Percentiles rank a stretch among this genome's conserved stretches.
phyloP scores from a whole-genome alignment of 2,113 vertebrate species.

The Felis chaus region DNA sequence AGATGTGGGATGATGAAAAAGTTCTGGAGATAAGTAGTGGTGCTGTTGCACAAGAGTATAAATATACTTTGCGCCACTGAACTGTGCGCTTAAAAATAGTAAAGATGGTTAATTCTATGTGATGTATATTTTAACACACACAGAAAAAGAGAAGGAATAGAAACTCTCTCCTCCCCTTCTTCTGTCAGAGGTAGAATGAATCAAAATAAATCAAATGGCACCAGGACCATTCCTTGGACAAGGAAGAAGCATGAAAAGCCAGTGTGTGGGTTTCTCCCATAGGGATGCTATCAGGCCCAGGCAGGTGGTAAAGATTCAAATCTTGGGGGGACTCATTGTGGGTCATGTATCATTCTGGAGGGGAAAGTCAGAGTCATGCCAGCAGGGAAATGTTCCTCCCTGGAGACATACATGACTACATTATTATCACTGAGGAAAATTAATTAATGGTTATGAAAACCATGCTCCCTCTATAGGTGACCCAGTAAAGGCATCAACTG shows the following conservation, averaged over 20 bases:
- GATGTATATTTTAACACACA: background rate
- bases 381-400: background rate
- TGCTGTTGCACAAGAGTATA: too few species aligned
- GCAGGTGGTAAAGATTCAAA: background rate
- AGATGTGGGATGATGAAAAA: background rate
- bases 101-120: background rate
- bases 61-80: background rate
- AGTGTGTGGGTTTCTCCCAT: background rate
- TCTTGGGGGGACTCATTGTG: background rate
- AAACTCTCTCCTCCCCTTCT: background rate
- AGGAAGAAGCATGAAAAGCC: background rate
- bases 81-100: background rate
- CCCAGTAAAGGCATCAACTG: background rate
- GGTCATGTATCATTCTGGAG: background rate
- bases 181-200: background rate
- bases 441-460: background rate
- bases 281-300: background rate
- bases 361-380: background rate
- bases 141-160: background rate
- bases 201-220: background rate
- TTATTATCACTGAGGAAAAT: background rate
- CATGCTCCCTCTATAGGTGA: background rate
- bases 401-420: background rate
- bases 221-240: background rate
- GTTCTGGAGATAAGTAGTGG: background rate